These are phyloP conservation scores for Orthosia gothica DNA, from an alignment of 2,888 invertebrate species.

Conservation along the genomic window DNA sequence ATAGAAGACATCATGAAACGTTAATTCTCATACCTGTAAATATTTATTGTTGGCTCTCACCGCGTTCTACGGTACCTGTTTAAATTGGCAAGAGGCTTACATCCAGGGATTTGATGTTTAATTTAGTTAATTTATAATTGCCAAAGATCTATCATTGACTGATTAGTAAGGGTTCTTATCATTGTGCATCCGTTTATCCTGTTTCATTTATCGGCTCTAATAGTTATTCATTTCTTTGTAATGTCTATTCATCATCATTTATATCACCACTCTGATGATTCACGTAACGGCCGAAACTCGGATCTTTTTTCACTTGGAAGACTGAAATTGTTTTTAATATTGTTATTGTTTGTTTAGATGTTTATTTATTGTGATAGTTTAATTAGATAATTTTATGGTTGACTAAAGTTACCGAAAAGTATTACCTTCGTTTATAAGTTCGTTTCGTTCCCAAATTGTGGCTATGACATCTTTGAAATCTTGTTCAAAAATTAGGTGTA, in stretches of 20 bases:
- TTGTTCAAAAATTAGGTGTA: slow-evolving; percentile 73
- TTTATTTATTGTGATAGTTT: slow-evolving; percentile 90
- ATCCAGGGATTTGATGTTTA: slow-evolving; percentile 58
- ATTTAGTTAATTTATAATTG: slow-evolving; percentile 73
- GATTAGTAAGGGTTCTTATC: slow-evolving; percentile 70
- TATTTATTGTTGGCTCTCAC: slow-evolving; percentile 69
- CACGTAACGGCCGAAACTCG: slow-evolving; percentile 65
- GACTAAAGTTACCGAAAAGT: slow-evolving; percentile 91
- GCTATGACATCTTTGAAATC: slow-evolving; percentile 82
- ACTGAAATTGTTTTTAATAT: slow-evolving; percentile 87
- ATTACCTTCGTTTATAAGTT: slow-evolving; percentile 87
- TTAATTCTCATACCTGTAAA: slow-evolving; percentile 84
- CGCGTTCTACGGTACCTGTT: slow-evolving; percentile 64
- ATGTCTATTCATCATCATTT: slow-evolving; percentile 66
- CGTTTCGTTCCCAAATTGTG: slow-evolving; percentile 82
- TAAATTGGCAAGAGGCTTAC: slow-evolving; percentile 64
- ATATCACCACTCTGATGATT: slow-evolving; percentile 44
- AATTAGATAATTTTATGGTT: slow-evolving; percentile 81
- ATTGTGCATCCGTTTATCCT: slow-evolving; percentile 59
- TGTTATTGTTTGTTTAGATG: slow-evolving; percentile 87
- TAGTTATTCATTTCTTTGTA: slow-evolving; percentile 52
- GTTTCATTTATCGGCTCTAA: slow-evolving; percentile 49
- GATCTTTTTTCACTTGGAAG: slow-evolving; percentile 82
- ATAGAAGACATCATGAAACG: slow-evolving; percentile 98
- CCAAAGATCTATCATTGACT: slow-evolving; percentile 83